These are phyloP conservation scores for Lasiurus cinereus DNA, from an alignment of 2,113 vertebrate genomes.

Conservation along the genomic window DNA sequence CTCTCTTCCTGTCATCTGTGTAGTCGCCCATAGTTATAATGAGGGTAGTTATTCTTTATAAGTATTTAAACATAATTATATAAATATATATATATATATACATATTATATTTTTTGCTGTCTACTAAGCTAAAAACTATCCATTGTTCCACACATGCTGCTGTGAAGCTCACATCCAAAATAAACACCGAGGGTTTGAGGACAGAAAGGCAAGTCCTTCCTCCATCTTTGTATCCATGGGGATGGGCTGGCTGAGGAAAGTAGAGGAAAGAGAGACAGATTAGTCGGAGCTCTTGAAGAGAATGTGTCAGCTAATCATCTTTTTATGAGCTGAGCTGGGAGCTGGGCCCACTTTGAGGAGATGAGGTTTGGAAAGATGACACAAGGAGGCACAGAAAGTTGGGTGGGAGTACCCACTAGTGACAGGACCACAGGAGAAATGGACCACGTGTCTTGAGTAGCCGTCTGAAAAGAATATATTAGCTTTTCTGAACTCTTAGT, in stretches of 20 bases:
- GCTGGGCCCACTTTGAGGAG: neutral
- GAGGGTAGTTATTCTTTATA: constrained; percentile 85
- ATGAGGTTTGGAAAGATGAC: neutral
- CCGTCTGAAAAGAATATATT: neutral
- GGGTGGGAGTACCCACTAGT: neutral
- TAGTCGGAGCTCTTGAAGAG: neutral
- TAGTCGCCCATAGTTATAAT: constrained; percentile 85
- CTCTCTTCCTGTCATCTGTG: constrained; percentile 78
- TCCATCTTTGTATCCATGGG: neutral
- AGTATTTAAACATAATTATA: constrained; percentile 91
- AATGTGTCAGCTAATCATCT: neutral
- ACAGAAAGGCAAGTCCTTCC: constrained; percentile 71
- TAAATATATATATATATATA: constrained; percentile 87
- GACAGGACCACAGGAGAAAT: neutral
- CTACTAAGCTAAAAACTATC: constrained; percentile 86
- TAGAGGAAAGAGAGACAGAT: neutral
- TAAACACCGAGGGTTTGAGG: constrained; percentile 8
- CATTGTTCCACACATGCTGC: constrained; percentile 88
- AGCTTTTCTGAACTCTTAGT: neutral
- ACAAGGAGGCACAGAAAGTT: neutral
- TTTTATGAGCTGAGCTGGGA: constrained; percentile 9
- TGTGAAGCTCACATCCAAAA: constrained; percentile 85
- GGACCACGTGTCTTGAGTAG: neutral
- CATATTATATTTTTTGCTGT: constrained; percentile 90
- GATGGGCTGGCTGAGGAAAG: constrained; percentile 35